Evolutionary conservation across 2,113 vertebrate genomes (phyloP).

Genomic region (Perognathus longimembris): DNA sequence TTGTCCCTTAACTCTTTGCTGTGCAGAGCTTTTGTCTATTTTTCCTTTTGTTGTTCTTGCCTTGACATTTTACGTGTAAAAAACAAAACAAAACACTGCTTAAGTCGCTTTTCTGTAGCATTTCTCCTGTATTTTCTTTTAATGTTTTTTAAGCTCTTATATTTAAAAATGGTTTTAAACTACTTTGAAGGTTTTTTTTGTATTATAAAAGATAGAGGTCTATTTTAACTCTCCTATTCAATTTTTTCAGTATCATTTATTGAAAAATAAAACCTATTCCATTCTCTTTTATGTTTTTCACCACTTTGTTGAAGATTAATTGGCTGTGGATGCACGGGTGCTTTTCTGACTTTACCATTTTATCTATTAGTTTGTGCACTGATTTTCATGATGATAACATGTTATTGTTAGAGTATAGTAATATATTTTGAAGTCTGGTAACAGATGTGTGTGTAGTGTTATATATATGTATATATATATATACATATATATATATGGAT

Average conservation of each 20-base stretch:
- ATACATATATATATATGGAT: no score
- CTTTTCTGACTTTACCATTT: neutral
- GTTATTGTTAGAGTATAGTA: neutral
- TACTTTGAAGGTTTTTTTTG: neutral
- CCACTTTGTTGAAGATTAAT: neutral
- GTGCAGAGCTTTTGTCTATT: neutral
- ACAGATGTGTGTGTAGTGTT: no score
- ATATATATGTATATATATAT: no score
- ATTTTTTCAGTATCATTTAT: neutral
- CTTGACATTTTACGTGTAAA: neutral
- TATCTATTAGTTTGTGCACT: neutral
- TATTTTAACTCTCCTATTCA: neutral
- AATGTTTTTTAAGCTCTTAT: no score
- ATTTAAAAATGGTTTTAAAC: no score
- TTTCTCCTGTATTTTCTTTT: neutral
- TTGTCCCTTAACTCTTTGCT: neutral
- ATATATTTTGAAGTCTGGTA: neutral
- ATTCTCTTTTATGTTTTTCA: neutral
- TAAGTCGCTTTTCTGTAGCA: neutral
- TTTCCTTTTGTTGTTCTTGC: neutral
- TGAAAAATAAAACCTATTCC: neutral
- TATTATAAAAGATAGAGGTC: neutral
- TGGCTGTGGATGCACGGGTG: neutral
- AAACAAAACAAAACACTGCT: no score
- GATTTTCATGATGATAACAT: neutral